Percentiles rank a stretch among this genome's conserved stretches.
Evolutionary conservation across 2,888 invertebrate genomes (phyloP).

Genomic region (Brachynemurus nebulosus): DNA sequence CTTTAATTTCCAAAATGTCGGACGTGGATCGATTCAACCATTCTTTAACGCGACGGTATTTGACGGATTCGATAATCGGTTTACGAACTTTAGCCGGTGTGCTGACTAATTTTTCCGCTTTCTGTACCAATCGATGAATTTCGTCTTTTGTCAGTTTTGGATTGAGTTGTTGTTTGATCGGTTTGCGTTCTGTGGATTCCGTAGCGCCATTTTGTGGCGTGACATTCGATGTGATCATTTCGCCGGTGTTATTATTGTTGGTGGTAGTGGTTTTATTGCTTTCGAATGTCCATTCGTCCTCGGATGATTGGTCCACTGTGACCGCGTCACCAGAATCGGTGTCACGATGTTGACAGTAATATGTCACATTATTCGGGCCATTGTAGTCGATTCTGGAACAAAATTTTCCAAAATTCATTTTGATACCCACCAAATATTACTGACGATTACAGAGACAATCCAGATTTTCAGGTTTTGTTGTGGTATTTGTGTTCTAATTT

Average conservation of each 20-base stretch:
- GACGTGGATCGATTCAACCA: conserved; percentile 46
- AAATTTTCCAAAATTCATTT: too few relatives aligned
- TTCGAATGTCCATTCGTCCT: conserved; percentile 58
- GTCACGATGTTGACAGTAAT: conserved; percentile 76
- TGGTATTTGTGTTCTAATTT: too few relatives aligned
- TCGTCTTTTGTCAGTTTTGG: conserved; percentile 41
- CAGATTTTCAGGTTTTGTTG: too few relatives aligned
- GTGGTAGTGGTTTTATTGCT: conserved; percentile 26
- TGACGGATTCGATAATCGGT: conserved; percentile 38
- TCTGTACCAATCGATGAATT: conserved; percentile 61
- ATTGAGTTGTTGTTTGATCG: conserved; percentile 21
- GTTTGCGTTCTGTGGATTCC: conserved; percentile 7
- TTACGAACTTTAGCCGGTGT: conserved; percentile 29
- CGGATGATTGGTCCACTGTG: conserved; percentile 42
- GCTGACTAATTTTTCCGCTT: conserved; percentile 63
- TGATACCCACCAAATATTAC: too few relatives aligned
- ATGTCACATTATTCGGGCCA: conserved; percentile 70
- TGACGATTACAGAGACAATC: too few relatives aligned
- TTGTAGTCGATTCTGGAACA: conserved; percentile 49
- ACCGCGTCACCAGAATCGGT: conserved; percentile 51
- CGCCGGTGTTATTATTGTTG: conserved; percentile 11
- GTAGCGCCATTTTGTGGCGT: conserved; percentile 15
- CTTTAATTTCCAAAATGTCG: conserved; percentile 29
- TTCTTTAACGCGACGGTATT: conserved; percentile 54
- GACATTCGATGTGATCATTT: conserved; percentile 17